Evolutionary conservation across 35 echinoderm and acorn worm species (phyloP).

Genomic region (Anneissia japonica): DNA sequence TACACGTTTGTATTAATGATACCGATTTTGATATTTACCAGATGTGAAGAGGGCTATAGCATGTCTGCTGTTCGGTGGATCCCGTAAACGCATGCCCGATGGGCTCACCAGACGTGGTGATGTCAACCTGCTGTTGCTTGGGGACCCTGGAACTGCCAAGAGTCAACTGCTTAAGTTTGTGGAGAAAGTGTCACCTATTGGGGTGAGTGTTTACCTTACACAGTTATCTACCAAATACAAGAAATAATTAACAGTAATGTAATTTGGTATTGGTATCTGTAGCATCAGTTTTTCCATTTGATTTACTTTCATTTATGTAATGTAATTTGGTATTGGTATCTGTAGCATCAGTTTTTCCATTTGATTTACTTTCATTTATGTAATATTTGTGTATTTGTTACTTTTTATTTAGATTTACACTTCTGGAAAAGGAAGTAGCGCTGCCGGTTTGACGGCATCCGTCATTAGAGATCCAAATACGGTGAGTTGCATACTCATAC

Average conservation of each 20-base stretch:
- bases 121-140: slow-evolving; percentile 85
- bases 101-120: slow-evolving; percentile 81
- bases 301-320: too few relatives aligned
- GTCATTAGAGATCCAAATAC: slow-evolving; percentile 85
- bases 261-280: too few relatives aligned
- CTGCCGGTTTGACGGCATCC: slow-evolving; percentile 91
- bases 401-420: slow-evolving; percentile 73
- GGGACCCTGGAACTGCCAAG: slow-evolving; percentile 98
- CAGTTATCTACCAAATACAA: too few relatives aligned
- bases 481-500: too few relatives aligned
- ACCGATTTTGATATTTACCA: slow-evolving; percentile 5
- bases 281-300: too few relatives aligned
- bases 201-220: slow-evolving; percentile 45
- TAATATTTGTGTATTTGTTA: neutral
- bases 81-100: slow-evolving; percentile 91
- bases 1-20: too few relatives aligned
- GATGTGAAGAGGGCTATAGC: slow-evolving; percentile 97
- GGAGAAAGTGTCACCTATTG: slow-evolving; percentile 95
- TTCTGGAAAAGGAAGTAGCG: slow-evolving; percentile 98
- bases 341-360: too few relatives aligned
- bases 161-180: slow-evolving; percentile 99
- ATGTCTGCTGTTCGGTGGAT: slow-evolving; percentile 90
- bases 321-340: too few relatives aligned
- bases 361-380: too few relatives aligned
- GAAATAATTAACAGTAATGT: too few relatives aligned